Evolutionary conservation across 2,113 vertebrate genomes (phyloP).

Genomic region (Lethenteron camtschaticum): DNA sequence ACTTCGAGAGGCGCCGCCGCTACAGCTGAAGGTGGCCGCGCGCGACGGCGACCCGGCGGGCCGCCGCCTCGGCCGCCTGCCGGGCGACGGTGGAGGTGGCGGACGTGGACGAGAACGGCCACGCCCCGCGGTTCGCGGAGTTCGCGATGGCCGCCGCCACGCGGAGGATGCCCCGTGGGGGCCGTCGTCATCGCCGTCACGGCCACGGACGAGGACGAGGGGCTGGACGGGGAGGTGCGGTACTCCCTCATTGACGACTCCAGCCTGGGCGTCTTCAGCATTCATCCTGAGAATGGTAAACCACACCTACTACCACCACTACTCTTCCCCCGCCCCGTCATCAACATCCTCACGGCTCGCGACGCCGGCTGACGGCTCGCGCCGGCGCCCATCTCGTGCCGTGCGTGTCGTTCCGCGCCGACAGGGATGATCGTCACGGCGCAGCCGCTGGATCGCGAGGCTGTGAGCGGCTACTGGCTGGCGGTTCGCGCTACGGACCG

Average conservation of each 20-base stretch:
- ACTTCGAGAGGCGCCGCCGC: slow-evolving; percentile 83
- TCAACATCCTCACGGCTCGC: too few relatives aligned
- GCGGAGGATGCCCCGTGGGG: slow-evolving; percentile 59
- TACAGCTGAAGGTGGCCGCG: slow-evolving; percentile 69
- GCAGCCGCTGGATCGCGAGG: slow-evolving; percentile 70
- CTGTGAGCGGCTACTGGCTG: slow-evolving; percentile 70
- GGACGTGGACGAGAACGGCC: slow-evolving; percentile 89
- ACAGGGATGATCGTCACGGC: slow-evolving; percentile 71
- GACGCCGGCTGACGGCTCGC: too few relatives aligned
- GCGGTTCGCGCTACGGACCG: slow-evolving; percentile 74
- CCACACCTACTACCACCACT: too few relatives aligned
- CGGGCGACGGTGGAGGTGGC: slow-evolving; percentile 82
- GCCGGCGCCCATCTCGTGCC: too few relatives aligned
- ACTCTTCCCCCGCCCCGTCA: too few relatives aligned
- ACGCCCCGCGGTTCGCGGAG: slow-evolving; percentile 59
- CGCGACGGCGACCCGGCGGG: slow-evolving; percentile 74
- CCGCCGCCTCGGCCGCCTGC: slow-evolving; percentile 62
- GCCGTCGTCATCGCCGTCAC: slow-evolving; percentile 60
- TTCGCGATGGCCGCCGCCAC: slow-evolving; percentile 56
- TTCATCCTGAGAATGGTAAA: slow-evolving; percentile 85
- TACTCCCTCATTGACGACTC: slow-evolving; percentile 83
- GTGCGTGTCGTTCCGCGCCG: too few relatives aligned
- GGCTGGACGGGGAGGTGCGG: slow-evolving; percentile 72
- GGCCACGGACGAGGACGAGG: slow-evolving; percentile 55
- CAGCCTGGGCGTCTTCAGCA: slow-evolving; percentile 68